Percentiles rank a stretch among this genome's conserved stretches.
Evolutionary conservation across 2,888 invertebrate species (phyloP).

Genomic region (Resseliella maxima): DNA sequence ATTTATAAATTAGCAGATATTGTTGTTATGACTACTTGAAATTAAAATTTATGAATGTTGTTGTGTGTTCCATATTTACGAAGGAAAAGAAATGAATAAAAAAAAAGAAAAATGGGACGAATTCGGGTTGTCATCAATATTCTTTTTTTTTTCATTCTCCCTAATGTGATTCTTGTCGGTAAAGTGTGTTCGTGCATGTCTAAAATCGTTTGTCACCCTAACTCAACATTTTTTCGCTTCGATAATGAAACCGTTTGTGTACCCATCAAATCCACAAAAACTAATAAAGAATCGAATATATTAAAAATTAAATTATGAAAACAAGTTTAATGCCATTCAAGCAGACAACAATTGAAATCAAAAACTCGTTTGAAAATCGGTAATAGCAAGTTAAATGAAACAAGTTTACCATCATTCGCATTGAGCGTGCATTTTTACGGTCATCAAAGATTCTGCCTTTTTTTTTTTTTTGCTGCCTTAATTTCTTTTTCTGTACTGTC

Average conservation of each 20-base stretch:
- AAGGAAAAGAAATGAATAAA: not conserved
- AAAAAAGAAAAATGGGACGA: not conserved
- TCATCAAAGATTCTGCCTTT: not conserved
- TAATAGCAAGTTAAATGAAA: slow-evolving; percentile 33
- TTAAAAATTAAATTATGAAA: slow-evolving; percentile 48
- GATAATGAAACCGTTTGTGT: slow-evolving; percentile 26
- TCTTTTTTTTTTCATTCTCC: not conserved
- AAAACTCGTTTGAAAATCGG: slow-evolving; percentile 29
- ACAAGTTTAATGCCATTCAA: not conserved
- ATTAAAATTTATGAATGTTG: not conserved
- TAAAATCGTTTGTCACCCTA: slow-evolving; percentile 46
- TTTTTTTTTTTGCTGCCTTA: no score
- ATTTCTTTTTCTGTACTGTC: not conserved
- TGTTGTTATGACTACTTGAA: not conserved
- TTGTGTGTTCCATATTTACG: slow-evolving; percentile 44
- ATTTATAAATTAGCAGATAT: slow-evolving; percentile 45
- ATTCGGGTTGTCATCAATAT: not conserved
- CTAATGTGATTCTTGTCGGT: not conserved
- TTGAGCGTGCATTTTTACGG: not conserved
- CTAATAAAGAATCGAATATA: slow-evolving; percentile 45
- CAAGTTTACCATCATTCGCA: slow-evolving; percentile 33
- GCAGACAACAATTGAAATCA: slow-evolving; percentile 9
- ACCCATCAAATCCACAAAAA: slow-evolving; percentile 10
- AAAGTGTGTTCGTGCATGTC: no score
- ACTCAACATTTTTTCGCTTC: not conserved